phyloP scores from a whole-genome alignment of 1,140 invertebrate species.

The Rhopalosiphum padi region DNA sequence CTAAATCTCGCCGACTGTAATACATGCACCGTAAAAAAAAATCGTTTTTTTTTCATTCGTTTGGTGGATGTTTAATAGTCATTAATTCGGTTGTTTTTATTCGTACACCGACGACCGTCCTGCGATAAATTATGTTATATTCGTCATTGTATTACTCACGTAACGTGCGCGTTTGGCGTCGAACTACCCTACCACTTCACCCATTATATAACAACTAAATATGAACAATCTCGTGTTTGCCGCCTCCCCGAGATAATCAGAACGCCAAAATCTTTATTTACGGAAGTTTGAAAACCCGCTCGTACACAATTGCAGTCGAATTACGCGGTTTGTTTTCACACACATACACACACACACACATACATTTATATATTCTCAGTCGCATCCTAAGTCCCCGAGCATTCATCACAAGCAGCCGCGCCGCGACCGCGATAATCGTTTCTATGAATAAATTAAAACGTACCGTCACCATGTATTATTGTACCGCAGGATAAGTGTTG shows the following conservation, averaged over 20 bases:
- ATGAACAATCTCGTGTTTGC: conserved; percentile 29
- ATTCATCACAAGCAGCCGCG: conserved; percentile 12
- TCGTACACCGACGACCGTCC: background rate
- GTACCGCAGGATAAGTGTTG: background rate
- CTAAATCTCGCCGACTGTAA: background rate
- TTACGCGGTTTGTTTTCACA: background rate
- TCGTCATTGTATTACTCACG: background rate
- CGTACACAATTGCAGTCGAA: background rate
- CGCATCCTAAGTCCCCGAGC: conserved; percentile 42
- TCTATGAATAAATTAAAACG: conserved; percentile 57
- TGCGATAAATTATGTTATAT: background rate
- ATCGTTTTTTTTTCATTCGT: background rate
- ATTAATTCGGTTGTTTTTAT: background rate
- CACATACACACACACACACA: background rate
- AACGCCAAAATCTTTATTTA: conserved; percentile 43
- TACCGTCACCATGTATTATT: background rate
- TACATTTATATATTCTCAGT: background rate
- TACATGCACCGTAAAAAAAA: too few relatives aligned
- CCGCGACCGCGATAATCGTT: conserved; percentile 50
- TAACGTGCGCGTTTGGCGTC: background rate
- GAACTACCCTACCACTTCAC: background rate
- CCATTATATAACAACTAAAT: conserved; percentile 4
- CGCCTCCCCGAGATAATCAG: conserved; percentile 11
- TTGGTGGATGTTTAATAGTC: background rate
- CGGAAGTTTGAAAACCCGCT: background rate